Percentiles rank a stretch among this genome's conserved stretches.
phyloP scores from a whole-genome alignment of 2,888 invertebrate genomes.

The Aradus depressus region DNA sequence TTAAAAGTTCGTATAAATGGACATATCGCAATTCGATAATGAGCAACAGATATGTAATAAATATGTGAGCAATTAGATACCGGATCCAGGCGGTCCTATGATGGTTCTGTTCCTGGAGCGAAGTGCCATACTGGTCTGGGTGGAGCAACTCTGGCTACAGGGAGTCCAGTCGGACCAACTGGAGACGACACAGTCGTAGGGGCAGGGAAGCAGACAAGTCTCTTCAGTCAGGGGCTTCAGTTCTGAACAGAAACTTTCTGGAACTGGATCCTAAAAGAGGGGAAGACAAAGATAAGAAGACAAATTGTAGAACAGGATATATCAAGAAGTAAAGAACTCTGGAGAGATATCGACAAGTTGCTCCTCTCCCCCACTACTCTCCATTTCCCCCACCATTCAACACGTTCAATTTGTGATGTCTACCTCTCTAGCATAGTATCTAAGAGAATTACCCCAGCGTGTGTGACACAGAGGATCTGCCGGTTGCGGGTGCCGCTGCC shows the following conservation, averaged over 20 bases:
- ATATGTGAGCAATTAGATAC: constrained; percentile 25
- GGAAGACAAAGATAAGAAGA: neutral
- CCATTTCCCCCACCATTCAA: neutral
- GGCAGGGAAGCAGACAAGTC: constrained; percentile 52
- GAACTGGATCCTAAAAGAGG: constrained; percentile 41
- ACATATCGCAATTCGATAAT: neutral
- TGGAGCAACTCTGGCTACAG: constrained; percentile 37
- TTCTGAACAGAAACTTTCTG: constrained; percentile 43
- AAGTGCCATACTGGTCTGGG: constrained; percentile 33
- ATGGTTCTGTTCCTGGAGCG: constrained; percentile 36
- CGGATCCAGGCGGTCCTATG: constrained; percentile 36
- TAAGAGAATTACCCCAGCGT: constrained; percentile 40
- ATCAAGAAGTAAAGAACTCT: neutral
- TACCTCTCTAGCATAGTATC: neutral
- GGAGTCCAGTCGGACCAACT: constrained; percentile 50
- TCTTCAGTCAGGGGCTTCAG: constrained; percentile 42
- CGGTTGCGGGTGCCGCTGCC: constrained; percentile 49
- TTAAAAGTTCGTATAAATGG: neutral
- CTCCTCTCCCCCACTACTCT: neutral
- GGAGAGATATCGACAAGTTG: neutral
- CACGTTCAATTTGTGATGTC: neutral
- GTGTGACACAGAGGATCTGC: constrained; percentile 46
- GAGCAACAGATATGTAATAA: neutral
- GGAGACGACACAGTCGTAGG: constrained; percentile 55
- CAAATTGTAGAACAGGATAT: too few species aligned